phyloP scores from a whole-genome alignment of 1,140 invertebrate species.

The Thalassaphorura encarpata region DNA sequence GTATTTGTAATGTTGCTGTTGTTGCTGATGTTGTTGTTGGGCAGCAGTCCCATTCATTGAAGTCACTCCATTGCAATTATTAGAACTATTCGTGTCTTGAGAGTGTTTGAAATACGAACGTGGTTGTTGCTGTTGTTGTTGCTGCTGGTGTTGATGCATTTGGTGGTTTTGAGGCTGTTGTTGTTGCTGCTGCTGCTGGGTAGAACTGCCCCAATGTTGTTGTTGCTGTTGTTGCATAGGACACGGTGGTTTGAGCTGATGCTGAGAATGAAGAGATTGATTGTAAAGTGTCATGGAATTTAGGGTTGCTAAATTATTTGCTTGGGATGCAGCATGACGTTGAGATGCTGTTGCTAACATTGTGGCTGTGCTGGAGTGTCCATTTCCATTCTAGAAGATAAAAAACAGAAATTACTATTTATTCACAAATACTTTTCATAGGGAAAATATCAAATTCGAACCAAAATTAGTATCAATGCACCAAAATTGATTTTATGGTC shows the following conservation, averaged over 20 bases:
- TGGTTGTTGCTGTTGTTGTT: conserved; percentile 32
- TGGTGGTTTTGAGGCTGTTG: conserved; percentile 13
- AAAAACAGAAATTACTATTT: too few species aligned
- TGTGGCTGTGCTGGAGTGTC: conserved; percentile 9
- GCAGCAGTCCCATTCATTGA: too few species aligned
- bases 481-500: too few species aligned
- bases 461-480: too few species aligned
- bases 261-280: conserved; percentile 9
- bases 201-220: conserved; percentile 20
- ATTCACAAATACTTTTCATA: too few species aligned
- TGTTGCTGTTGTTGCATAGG: conserved; percentile 27
- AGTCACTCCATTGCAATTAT: background rate
- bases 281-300: conserved; percentile 19
- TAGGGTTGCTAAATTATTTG: conserved; percentile 20
- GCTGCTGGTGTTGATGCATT: conserved; percentile 12
- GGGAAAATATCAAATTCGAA: too few species aligned
- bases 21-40: conserved; percentile 17
- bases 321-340: conserved; percentile 5
- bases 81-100: background rate
- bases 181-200: background rate
- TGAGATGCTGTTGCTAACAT: conserved; percentile 16
- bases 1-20: conserved; percentile 34
- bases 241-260: conserved; percentile 16
- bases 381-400: conserved; percentile 13
- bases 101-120: conserved; percentile 25